phyloP scores from a whole-genome alignment of 2,113 vertebrate genomes.

The Okapia johnstoni region DNA sequence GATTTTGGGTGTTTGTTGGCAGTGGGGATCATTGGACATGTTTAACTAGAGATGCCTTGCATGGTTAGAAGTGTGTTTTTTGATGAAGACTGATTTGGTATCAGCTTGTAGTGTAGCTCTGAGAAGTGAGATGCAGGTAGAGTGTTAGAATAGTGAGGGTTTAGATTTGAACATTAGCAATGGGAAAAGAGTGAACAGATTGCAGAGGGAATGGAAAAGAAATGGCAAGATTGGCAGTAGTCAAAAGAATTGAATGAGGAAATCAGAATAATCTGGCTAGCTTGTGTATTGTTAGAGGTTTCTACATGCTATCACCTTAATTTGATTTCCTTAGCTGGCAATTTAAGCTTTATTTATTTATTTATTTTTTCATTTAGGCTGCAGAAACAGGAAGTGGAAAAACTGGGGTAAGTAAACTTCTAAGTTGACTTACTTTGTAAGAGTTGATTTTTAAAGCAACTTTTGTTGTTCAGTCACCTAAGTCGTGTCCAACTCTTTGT shows the following conservation, averaged over 20 bases:
- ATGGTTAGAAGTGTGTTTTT: neutral
- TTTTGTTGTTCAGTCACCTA: neutral
- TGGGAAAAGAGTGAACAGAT: neutral
- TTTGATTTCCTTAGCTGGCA: neutral
- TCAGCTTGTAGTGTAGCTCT: neutral
- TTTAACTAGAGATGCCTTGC: neutral
- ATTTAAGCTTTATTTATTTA: neutral
- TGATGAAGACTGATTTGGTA: neutral
- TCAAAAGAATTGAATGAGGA: neutral
- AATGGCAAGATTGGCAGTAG: neutral
- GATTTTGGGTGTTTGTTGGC: neutral
- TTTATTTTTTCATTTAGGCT: slow-evolving; percentile 80
- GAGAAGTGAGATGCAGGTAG: neutral
- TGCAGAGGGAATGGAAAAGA: neutral
- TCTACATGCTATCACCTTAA: neutral
- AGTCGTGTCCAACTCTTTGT: neutral
- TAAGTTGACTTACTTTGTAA: neutral
- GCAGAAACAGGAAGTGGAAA: slow-evolving; percentile 99
- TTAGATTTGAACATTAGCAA: neutral
- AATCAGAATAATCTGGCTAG: too few relatives aligned
- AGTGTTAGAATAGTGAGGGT: neutral
- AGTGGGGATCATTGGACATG: neutral
- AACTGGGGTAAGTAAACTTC: slow-evolving; percentile 91
- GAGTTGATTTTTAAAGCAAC: neutral
- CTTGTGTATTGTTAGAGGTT: neutral